Percentiles rank a stretch among this genome's conserved stretches.
These are phyloP conservation scores for Drosophila longiperda DNA, from an alignment of 2,888 invertebrate genomes.

Conservation along the genomic window DNA sequence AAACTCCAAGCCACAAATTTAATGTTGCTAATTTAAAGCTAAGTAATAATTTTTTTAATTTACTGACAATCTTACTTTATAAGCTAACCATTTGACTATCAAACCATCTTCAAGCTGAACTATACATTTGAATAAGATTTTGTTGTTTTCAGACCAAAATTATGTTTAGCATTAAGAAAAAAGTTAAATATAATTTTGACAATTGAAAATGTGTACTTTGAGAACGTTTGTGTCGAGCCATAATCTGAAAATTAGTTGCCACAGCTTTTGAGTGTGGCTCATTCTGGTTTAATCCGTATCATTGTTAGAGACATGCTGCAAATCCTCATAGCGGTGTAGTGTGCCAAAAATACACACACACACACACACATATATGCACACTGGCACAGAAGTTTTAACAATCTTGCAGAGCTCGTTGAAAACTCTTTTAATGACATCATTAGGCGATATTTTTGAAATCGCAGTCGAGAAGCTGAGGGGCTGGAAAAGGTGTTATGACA, in stretches of 20 bases:
- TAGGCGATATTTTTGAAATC: slow-evolving; percentile 59
- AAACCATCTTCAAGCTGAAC: not conserved
- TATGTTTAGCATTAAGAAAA: too few species aligned
- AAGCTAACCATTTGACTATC: not conserved
- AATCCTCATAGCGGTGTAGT: not conserved
- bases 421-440: slow-evolving; percentile 73
- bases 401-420: slow-evolving; percentile 28
- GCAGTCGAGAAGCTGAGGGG: slow-evolving; percentile 10
- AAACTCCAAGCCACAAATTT: not conserved
- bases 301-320: not conserved
- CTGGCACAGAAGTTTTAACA: not conserved
- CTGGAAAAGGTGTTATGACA: slow-evolving; percentile 49
- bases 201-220: not conserved
- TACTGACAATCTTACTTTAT: not conserved
- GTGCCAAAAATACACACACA: not conserved
- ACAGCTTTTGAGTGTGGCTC: not conserved
- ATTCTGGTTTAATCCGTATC: not conserved
- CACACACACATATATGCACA: not conserved
- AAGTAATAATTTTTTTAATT: not conserved
- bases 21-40: not conserved
- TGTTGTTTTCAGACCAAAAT: not conserved
- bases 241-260: not conserved
- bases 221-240: not conserved
- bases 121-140: not conserved
- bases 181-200: too few species aligned